Evolutionary conservation across 2,113 vertebrate species (phyloP).

Genomic region (Trichechus manatus): DNA sequence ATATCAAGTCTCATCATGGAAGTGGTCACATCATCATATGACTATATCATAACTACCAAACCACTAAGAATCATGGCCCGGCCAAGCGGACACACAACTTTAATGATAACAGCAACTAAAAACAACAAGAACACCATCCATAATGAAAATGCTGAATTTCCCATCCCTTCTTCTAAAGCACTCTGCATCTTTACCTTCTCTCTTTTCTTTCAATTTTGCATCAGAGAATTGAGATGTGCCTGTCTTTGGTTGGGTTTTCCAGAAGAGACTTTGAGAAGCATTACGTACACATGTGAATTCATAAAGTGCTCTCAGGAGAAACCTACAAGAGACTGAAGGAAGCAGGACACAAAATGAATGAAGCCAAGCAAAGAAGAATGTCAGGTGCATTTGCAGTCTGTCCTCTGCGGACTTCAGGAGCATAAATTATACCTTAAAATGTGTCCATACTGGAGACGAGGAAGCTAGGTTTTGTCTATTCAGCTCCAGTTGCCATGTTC

Average conservation of each 20-base stretch:
- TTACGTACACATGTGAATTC: background rate
- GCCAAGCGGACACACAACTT: too few relatives aligned
- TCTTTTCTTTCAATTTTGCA: background rate
- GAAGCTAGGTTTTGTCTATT: background rate
- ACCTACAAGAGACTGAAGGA: background rate
- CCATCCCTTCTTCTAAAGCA: too few relatives aligned
- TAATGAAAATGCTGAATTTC: too few relatives aligned
- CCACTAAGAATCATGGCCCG: too few relatives aligned
- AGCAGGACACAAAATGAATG: background rate
- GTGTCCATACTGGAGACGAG: background rate
- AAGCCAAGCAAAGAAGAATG: background rate
- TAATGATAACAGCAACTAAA: too few relatives aligned
- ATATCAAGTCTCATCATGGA: too few relatives aligned
- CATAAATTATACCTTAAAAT: background rate
- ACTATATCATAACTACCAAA: too few relatives aligned
- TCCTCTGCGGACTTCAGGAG: background rate
- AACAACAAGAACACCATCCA: too few relatives aligned
- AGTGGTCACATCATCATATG: too few relatives aligned
- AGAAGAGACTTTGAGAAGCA: background rate
- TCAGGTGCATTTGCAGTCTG: fast-evolving
- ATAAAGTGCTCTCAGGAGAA: background rate
- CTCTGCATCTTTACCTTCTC: background rate
- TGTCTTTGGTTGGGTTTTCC: background rate
- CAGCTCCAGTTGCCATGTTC: background rate
- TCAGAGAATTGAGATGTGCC: background rate